Percentiles rank a stretch among this genome's conserved stretches.
phyloP scores from a whole-genome alignment of 1,140 invertebrate genomes.

The Ericerus pela region DNA sequence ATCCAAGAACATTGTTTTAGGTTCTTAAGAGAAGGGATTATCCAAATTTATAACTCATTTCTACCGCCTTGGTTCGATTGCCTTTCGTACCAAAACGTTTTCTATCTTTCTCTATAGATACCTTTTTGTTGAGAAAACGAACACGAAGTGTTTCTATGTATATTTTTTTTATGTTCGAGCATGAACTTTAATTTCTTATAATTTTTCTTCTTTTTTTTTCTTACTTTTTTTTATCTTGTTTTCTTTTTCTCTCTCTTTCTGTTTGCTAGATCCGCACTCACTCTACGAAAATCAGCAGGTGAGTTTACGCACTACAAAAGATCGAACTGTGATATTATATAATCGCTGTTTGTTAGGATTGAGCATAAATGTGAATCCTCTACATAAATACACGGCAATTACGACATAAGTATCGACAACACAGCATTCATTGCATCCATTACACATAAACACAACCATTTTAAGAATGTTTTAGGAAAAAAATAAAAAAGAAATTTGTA shows the following conservation, averaged over 20 bases:
- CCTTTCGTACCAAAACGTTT: too few species aligned
- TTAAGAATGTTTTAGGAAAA: too few species aligned
- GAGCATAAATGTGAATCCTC: slow-evolving; percentile 4
- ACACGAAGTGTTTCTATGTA: too few species aligned
- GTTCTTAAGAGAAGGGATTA: too few species aligned
- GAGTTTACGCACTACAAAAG: slow-evolving; percentile 27
- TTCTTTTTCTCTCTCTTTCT: slow-evolving; percentile 33
- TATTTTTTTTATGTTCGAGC: slow-evolving; percentile 3
- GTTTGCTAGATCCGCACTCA: slow-evolving; percentile 42
- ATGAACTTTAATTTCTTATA: not conserved
- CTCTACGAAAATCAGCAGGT: slow-evolving; percentile 37
- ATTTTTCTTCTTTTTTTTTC: slow-evolving; percentile 16
- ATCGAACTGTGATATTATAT: not conserved
- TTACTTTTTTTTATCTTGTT: slow-evolving; percentile 22
- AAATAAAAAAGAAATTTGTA: too few species aligned
- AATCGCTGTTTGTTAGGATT: slow-evolving; percentile 2
- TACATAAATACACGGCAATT: slow-evolving; percentile 9
- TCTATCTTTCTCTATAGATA: too few species aligned
- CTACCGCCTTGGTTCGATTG: too few species aligned
- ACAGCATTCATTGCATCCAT: slow-evolving; percentile 5
- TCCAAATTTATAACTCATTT: too few species aligned
- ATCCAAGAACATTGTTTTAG: too few species aligned
- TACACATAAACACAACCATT: not conserved
- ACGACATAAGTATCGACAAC: slow-evolving; percentile 2
- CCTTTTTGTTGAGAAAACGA: too few species aligned